Base-by-base conservation (phyloP, 2,888 invertebrate species). In the Allygus modestus region DNA sequence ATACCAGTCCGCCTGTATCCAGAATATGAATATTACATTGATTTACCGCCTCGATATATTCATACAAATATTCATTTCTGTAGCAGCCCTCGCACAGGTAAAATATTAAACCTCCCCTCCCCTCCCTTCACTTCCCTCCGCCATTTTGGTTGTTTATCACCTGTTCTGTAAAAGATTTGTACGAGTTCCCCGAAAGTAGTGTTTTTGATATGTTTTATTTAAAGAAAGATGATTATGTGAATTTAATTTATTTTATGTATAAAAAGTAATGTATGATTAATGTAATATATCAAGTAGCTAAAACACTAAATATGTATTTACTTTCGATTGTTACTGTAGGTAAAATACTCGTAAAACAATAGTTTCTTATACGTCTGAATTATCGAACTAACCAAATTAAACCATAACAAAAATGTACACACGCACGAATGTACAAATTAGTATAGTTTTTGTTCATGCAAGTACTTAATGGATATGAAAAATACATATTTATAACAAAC, bases 11-110 rank as follows among this genome's bases (percentile, higher is more conserved):
- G 15, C 28, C 5, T 58, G 23, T 58, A 58, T 23, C 23, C 58
- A 58, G 77, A 77, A 77, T 77, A 77, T 77, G 77, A 77, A 77
- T 77, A 77, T 43, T 43, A 77, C 46, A 77, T 77, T 77, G 77
- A 77, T 77, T 77, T 77, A 51, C 46, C 28, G 51, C 26, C 46
- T 33, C 28, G 46, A 77, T 77, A 46, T 77, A 77, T 77, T 77
- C 77, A 73, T 77, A 46, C 46, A 77, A 77, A 77, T 77, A 77
- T 77, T 77, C 77, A 77, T 77, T 77, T 51, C 43, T 77, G 77
- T 77, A 77, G 77, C 46, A 77, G 46, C 77, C 41, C 77, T 31
- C 41, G 46, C 28, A 51, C 46, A 77, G 77, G 77, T 77, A 77
- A 77, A 77, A 77, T 77, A 77, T 77, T 77, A 77, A 77, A 77